Conservation (phyloP, 2,113 vertebrate species). For the Ramphastos sulfuratus region DNA sequence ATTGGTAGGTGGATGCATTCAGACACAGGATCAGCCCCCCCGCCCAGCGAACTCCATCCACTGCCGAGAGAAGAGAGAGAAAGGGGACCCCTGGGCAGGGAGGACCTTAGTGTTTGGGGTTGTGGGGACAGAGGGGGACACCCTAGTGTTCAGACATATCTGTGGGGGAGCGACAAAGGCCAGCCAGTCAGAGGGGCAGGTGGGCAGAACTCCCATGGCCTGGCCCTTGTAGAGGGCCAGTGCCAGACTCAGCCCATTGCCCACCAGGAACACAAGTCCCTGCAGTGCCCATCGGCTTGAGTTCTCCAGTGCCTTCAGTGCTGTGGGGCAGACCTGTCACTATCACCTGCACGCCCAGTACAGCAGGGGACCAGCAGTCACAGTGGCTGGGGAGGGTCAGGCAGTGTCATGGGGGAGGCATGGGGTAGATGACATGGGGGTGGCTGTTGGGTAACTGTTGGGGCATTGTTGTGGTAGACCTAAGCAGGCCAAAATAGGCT, state of each 20-base stretch:
- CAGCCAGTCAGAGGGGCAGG: constrained; percentile 95
- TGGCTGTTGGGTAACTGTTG: too few relatives aligned
- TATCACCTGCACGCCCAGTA: background rate
- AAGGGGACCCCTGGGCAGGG: background rate
- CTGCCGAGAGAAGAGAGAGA: constrained; percentile 69
- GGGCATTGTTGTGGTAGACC: too few relatives aligned
- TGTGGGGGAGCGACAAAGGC: constrained; percentile 95
- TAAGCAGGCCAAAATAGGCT: too few relatives aligned
- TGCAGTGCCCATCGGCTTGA: constrained; percentile 96
- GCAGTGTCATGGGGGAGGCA: fast-evolving
- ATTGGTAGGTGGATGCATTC: background rate
- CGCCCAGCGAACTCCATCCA: constrained; percentile 92
- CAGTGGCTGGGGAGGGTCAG: fast-evolving
- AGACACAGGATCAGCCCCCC: constrained; percentile 90
- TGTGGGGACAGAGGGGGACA: too few relatives aligned
- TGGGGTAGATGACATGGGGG: background rate
- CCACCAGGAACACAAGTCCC: constrained; percentile 92
- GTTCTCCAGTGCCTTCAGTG: constrained; percentile 94
- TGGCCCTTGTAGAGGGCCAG: constrained; percentile 97
- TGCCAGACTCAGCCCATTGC: constrained; percentile 91
- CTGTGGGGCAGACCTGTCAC: constrained; percentile 59
- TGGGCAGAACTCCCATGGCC: constrained; percentile 95
- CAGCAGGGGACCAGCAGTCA: fast-evolving
- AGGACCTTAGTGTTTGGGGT: too few relatives aligned
- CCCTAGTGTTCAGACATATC: constrained; percentile 60